These are phyloP conservation scores for Pachypeltis micranthus DNA, from an alignment of 1,140 invertebrate genomes.

Conservation along the genomic window DNA sequence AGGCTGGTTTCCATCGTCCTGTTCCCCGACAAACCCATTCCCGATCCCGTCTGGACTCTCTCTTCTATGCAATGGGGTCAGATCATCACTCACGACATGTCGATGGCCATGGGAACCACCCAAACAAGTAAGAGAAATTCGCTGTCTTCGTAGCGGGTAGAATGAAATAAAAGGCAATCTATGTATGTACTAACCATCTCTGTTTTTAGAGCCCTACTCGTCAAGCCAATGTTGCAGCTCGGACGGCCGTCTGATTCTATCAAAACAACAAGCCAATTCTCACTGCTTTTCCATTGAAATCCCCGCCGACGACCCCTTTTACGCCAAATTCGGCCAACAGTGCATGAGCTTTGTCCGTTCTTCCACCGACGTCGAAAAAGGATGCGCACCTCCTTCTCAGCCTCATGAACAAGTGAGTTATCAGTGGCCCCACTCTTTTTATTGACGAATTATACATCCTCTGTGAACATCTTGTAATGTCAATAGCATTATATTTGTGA, in stretches of 20 bases:
- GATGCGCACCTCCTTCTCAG: slow-evolving; percentile 42
- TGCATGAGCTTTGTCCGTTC: slow-evolving; percentile 81
- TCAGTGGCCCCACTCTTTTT: not conserved
- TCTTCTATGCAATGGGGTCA: slow-evolving; percentile 79
- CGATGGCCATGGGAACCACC: slow-evolving; percentile 52
- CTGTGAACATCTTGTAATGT: too few relatives aligned
- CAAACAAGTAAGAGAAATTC: slow-evolving; percentile 51
- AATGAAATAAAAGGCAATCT: too few relatives aligned
- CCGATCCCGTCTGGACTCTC: slow-evolving; percentile 56
- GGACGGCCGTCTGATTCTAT: slow-evolving; percentile 44
- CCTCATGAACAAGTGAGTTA: slow-evolving; percentile 58
- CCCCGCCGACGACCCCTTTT: slow-evolving; percentile 69
- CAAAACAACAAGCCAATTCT: slow-evolving; percentile 31
- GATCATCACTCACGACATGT: slow-evolving; percentile 79
- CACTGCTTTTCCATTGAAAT: slow-evolving; percentile 77
- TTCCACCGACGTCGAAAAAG: slow-evolving; percentile 52
- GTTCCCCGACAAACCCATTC: slow-evolving; percentile 49
- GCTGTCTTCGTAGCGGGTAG: too few relatives aligned
- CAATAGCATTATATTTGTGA: too few relatives aligned
- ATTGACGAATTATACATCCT: not conserved
- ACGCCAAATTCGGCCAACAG: slow-evolving; percentile 48
- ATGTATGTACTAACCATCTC: too few relatives aligned
- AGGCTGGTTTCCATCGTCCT: slow-evolving; percentile 54
- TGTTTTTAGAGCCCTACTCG: slow-evolving; percentile 46
- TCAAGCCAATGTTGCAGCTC: slow-evolving; percentile 57